A percentile compares a stretch with the other conserved stretches of the same genome.
These are phyloP conservation scores for Aporophyla lueneburgensis DNA, from an alignment of 2,888 invertebrate genomes.

Conservation along the genomic window DNA sequence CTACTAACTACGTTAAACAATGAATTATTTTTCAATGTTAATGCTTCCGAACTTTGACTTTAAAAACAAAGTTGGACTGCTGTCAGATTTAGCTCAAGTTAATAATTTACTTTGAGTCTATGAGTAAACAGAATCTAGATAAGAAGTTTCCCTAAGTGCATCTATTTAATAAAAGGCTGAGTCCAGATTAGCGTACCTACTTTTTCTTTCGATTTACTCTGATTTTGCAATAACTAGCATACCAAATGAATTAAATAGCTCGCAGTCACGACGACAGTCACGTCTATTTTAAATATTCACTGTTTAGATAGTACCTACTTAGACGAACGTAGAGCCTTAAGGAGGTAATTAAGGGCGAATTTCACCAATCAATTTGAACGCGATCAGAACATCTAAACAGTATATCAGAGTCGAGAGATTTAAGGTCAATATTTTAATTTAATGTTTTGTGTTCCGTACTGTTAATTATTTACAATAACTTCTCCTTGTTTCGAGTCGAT, in stretches of 20 bases:
- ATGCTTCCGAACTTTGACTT: not conserved
- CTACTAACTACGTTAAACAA: not conserved
- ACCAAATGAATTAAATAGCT: not conserved
- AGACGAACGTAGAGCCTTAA: not conserved
- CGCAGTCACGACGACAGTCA: not conserved
- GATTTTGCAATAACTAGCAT: not conserved
- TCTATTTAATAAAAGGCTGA: slow-evolving; percentile 8
- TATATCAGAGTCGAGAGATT: too few relatives aligned
- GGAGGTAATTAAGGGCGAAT: not conserved
- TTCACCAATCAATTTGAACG: not conserved
- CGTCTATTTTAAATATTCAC: not conserved
- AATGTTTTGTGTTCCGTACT: too few relatives aligned
- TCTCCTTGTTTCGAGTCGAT: too few relatives aligned
- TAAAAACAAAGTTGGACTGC: slow-evolving; percentile 4
- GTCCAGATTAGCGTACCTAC: not conserved
- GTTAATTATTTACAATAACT: too few relatives aligned
- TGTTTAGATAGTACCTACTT: not conserved
- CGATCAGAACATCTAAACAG: not conserved
- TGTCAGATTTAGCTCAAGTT: slow-evolving; percentile 27
- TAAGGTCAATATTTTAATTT: too few relatives aligned
- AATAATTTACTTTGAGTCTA: slow-evolving; percentile 7
- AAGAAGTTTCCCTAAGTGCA: slow-evolving; percentile 1
- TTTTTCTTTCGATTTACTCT: not conserved
- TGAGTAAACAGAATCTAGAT: not conserved
- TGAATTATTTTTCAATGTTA: not conserved